Conservation (phyloP, 2,113 vertebrate species). For the Microcebus griseorufus region DNA sequence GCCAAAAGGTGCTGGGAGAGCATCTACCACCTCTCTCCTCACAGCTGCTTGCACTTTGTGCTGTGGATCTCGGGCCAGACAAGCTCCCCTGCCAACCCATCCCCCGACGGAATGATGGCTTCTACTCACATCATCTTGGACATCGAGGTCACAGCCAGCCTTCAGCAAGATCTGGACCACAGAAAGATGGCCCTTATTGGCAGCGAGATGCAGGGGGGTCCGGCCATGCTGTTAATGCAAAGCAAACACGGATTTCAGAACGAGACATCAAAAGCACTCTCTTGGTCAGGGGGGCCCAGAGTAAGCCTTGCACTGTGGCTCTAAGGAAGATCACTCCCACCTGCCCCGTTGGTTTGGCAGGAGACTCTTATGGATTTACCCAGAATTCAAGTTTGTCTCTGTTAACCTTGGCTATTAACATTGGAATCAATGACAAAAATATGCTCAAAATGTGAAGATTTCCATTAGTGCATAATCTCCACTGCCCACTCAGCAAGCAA, state of each 20-base stretch:
- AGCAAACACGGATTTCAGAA: slow-evolving; percentile 69
- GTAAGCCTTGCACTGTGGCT: background rate
- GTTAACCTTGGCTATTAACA: background rate
- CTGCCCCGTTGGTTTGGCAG: background rate
- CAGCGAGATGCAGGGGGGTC: slow-evolving; percentile 95
- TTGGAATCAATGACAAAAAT: background rate
- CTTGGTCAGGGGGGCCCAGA: background rate
- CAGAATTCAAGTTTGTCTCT: slow-evolving; percentile 18
- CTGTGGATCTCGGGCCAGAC: background rate
- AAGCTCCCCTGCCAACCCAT: background rate
- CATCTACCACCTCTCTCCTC: too few species aligned
- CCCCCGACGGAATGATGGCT: background rate
- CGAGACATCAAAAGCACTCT: background rate
- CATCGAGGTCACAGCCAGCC: slow-evolving; percentile 96
- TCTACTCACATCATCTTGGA: slow-evolving; percentile 97
- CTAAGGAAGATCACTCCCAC: background rate
- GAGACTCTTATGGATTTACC: background rate
- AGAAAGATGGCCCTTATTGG: slow-evolving; percentile 94
- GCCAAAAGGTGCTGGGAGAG: background rate
- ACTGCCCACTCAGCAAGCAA: background rate
- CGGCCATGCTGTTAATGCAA: slow-evolving; percentile 92
- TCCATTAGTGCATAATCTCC: background rate
- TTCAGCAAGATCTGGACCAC: slow-evolving; percentile 95
- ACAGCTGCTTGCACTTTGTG: background rate
- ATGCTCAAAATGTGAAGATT: slow-evolving; percentile 17